Conservation (phyloP, 1,140 invertebrate species). For the Dolichoris vasculosae region DNA sequence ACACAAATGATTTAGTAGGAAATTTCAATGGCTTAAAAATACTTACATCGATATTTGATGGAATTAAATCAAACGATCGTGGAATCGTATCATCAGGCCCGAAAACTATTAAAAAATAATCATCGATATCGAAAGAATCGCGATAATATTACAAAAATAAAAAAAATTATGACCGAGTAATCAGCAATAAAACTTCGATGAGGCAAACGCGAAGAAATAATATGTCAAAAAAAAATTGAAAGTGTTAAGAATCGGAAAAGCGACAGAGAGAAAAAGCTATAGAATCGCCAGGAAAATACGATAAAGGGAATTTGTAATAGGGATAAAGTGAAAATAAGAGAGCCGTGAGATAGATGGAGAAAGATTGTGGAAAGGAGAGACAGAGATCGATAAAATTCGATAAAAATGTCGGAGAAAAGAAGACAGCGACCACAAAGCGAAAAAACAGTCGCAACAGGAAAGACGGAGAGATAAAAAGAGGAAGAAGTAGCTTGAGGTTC, state of each 20-base stretch:
- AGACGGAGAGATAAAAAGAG: neutral
- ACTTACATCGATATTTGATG: no score
- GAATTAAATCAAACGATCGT: no score
- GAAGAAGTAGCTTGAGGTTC: neutral
- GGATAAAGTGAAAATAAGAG: conserved; percentile 10
- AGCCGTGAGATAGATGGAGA: neutral
- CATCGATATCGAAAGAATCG: no score
- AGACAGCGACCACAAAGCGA: neutral
- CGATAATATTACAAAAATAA: no score
- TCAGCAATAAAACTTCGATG: no score
- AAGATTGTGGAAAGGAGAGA: neutral
- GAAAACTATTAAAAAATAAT: no score
- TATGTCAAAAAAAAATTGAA: no score
- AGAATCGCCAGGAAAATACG: neutral
- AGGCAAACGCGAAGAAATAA: no score
- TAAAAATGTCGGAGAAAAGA: neutral
- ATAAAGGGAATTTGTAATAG: neutral
- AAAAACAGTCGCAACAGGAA: neutral
- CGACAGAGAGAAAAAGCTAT: neutral
- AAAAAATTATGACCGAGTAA: no score
- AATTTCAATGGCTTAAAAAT: no score
- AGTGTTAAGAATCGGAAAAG: neutral
- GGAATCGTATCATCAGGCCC: no score
- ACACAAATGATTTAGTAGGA: no score
- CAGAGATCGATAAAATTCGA: neutral